Evolutionary conservation across 2,113 vertebrate species (phyloP), one percentile per base, ranked within the genome.

Genomic region (Pseudopodoces humilis): DNA sequence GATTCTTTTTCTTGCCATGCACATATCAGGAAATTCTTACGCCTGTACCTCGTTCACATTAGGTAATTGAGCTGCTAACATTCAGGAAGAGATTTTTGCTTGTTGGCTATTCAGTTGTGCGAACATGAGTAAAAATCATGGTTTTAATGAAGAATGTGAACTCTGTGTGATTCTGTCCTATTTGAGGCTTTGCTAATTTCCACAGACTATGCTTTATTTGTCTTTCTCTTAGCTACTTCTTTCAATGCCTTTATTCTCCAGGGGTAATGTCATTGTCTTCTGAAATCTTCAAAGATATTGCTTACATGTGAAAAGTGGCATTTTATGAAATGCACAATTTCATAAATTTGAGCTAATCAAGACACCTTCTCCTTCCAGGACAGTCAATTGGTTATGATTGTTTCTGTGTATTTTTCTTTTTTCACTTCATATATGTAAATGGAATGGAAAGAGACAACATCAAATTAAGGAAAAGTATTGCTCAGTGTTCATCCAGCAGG

Each of bases 201-300:
- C 76, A 77, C 88, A 59, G 88, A 75, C 41, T 53, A 21, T 46
- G 75, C 79, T 96, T 97, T 94, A 68, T 95, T 97, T 97, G 92
- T 94, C 81, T 95, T 78, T 94, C 72, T 94, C 52, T 75, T 50
- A 65, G 72, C 82, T 91, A 80, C 88, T 97, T 96, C 91, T 83
- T 89, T 94, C 97, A 96, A 60, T 95, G 83, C 65, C 82, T 97
- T 92, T 90, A 96, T 94, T 97, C 97, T 94, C 96, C 53, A 59
- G 83, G 83, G 95, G 94, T 86, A 81, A n/a, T 13, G 62, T 88
- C 94, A 96, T 91, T 95, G 94, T 97, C 95, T 98, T 97, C 95
- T 88, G 87, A 97, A 95, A 96, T 97, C 94, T 93, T 90, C 86
- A 90, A 95, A 94, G 53, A 86, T 92, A 72, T 85, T 94, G 94